Evolutionary conservation across 2,113 vertebrate species (phyloP).

Genomic region (Parus major): DNA sequence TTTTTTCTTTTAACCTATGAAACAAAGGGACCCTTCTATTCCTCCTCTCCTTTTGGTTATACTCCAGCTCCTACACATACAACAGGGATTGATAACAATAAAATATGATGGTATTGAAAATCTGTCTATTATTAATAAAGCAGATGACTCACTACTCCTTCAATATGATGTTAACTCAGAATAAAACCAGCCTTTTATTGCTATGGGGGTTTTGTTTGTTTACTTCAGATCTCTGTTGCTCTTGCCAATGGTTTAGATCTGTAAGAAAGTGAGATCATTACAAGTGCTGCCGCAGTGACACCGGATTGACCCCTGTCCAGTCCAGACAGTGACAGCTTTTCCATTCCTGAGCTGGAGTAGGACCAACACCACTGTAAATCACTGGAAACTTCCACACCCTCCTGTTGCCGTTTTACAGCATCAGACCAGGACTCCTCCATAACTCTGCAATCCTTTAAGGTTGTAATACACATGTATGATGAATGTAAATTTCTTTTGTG

Average conservation of each 20-base stretch:
- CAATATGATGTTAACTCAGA: not conserved
- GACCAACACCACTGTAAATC: not conserved
- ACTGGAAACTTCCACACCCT: not conserved
- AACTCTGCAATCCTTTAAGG: not conserved
- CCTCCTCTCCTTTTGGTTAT: not conserved
- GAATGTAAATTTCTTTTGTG: not conserved
- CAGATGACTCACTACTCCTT: conserved; percentile 35
- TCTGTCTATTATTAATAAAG: conserved; percentile 36
- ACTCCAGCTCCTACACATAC: conserved; percentile 18
- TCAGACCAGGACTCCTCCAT: not conserved
- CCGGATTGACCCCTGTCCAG: not conserved
- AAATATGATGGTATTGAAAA: conserved; percentile 41
- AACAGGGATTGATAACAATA: conserved; percentile 13
- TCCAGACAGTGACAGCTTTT: conserved; percentile 26
- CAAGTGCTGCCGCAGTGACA: not conserved
- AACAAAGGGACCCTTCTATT: not conserved
- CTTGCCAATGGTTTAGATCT: not conserved
- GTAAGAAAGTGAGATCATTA: conserved; percentile 40
- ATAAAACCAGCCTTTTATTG: conserved; percentile 20
- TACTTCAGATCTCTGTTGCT: conserved; percentile 6
- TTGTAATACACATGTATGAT: not conserved
- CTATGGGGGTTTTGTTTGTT: conserved; percentile 28
- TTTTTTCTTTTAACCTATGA: not conserved
- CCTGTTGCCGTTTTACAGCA: not conserved
- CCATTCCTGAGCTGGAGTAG: not conserved